A percentile compares a stretch with the other conserved stretches of the same genome.
These are phyloP conservation scores for Melitaea cinxia DNA, from an alignment of 1,140 invertebrate genomes.

Conservation along the genomic window DNA sequence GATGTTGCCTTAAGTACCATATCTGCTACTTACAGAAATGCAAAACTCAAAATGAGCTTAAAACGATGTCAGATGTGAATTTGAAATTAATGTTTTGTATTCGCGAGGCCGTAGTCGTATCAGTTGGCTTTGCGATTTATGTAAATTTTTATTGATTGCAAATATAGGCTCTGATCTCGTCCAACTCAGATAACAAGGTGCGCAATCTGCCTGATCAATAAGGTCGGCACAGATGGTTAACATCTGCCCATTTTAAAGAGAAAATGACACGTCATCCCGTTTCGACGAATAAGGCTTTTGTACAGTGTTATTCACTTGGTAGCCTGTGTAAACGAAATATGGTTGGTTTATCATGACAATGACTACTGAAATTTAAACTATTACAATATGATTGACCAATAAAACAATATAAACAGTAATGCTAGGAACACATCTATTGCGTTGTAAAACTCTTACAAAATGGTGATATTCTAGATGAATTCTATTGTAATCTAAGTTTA, in stretches of 20 bases:
- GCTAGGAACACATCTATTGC: no score
- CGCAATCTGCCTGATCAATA: constrained; percentile 44
- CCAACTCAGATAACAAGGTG: constrained; percentile 62
- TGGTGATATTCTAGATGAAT: not conserved
- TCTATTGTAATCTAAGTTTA: not conserved
- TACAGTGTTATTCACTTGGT: constrained; percentile 26
- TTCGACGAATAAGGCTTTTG: constrained; percentile 26
- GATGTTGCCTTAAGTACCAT: not conserved
- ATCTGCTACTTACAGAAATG: constrained; percentile 10
- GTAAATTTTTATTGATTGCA: constrained; percentile 75
- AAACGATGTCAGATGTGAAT: constrained; percentile 51
- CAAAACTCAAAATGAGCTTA: constrained; percentile 22
- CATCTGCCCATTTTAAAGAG: constrained; percentile 30
- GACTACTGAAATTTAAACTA: not conserved
- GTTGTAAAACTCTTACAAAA: not conserved
- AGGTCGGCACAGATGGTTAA: constrained; percentile 39
- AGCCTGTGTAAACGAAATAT: not conserved
- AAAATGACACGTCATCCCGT: constrained; percentile 25
- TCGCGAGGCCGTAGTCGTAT: constrained; percentile 45
- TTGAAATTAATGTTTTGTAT: constrained; percentile 55
- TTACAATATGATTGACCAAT: not conserved
- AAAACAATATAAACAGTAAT: not conserved
- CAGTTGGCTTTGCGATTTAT: constrained; percentile 56
- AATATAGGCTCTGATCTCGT: constrained; percentile 63
- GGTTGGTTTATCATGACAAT: not conserved